These are phyloP conservation scores for Tenthredo notha DNA, from an alignment of 2,888 invertebrate genomes.

Conservation along the genomic window DNA sequence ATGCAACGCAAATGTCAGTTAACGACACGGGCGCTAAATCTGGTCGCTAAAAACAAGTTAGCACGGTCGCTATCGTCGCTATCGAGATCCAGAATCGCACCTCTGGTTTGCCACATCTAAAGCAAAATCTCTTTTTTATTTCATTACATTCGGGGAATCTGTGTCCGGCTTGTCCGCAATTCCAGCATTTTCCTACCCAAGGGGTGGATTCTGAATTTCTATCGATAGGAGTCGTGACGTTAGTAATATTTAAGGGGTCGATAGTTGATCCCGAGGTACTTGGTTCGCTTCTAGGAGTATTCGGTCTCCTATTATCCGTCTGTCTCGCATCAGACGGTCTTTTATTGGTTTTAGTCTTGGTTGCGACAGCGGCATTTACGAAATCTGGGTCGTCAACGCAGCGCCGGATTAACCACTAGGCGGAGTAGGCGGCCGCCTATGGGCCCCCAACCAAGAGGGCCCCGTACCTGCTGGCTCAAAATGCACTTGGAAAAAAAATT, in stretches of 20 bases:
- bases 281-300: too few species aligned
- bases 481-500: too few species aligned
- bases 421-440: too few species aligned
- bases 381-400: neutral
- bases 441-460: too few species aligned
- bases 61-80: too few species aligned
- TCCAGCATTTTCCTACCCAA: neutral
- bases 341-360: neutral
- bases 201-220: neutral
- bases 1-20: too few species aligned
- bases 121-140: neutral
- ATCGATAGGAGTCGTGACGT: neutral
- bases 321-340: neutral
- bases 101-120: neutral
- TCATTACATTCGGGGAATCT: neutral
- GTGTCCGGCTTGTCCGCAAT: conserved; percentile 14
- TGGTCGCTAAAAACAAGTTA: too few species aligned
- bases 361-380: neutral
- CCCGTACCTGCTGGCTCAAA: too few species aligned
- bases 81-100: too few species aligned
- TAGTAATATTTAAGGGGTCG: neutral
- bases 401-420: too few species aligned
- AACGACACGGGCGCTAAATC: too few species aligned
- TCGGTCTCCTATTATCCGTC: neutral
- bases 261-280: neutral